phyloP scores from a whole-genome alignment of 2,113 vertebrate genomes.

The Lepidothrix coronata region DNA sequence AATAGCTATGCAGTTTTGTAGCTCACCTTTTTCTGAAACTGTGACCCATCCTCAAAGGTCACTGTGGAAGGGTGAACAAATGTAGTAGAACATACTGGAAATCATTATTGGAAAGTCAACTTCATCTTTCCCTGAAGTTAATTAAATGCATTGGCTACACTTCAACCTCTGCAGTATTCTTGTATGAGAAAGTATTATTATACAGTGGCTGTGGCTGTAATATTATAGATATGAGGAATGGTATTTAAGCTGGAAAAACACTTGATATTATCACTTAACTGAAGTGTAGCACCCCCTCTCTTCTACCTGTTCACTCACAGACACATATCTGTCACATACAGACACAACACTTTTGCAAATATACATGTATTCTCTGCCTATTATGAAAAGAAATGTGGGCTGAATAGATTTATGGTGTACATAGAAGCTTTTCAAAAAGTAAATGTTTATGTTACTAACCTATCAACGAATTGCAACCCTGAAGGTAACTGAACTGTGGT shows the following conservation, averaged over 20 bases:
- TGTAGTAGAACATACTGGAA: neutral
- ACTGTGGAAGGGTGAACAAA: neutral
- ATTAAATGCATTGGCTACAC: neutral
- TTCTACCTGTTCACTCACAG: neutral
- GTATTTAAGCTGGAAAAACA: neutral
- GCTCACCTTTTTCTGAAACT: neutral
- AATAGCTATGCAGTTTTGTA: neutral
- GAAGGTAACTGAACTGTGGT: neutral
- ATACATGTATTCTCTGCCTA: neutral
- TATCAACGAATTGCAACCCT: neutral
- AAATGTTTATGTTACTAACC: neutral
- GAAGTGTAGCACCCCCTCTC: neutral
- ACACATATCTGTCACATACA: neutral
- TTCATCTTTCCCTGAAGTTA: neutral
- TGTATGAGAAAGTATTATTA: neutral
- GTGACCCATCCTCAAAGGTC: neutral
- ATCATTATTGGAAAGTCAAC: neutral
- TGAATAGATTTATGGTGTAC: neutral
- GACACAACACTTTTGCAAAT: neutral
- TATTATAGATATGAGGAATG: neutral
- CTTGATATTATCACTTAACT: neutral
- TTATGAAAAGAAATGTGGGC: neutral
- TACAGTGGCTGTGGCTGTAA: neutral
- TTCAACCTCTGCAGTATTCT: neutral
- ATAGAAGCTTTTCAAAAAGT: neutral